Evolutionary conservation across 2,888 invertebrate genomes (phyloP).

Genomic region (Cataglyphis altisquamis): DNA sequence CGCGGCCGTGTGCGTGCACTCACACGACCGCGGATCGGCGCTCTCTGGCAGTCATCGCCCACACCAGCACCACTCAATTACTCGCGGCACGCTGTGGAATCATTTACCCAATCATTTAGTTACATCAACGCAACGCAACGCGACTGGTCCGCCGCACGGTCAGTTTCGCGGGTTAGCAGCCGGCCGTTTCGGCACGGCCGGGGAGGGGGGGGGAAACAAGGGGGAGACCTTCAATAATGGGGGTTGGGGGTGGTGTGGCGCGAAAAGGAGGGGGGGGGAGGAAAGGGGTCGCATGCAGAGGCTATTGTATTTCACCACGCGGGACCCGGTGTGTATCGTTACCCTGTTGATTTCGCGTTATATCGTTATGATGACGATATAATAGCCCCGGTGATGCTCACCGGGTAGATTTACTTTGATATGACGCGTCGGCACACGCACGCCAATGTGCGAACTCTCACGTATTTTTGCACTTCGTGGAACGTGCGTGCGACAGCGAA

Average conservation of each 20-base stretch:
- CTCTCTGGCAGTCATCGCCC: slow-evolving; percentile 77
- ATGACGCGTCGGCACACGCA: slow-evolving; percentile 34
- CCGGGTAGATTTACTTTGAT: slow-evolving; percentile 80
- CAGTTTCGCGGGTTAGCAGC: slow-evolving; percentile 72
- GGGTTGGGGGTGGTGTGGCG: slow-evolving; percentile 36
- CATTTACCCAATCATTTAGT: slow-evolving; percentile 87
- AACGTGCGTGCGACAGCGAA: slow-evolving; percentile 15
- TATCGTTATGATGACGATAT: slow-evolving; percentile 86
- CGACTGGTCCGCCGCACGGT: slow-evolving; percentile 77
- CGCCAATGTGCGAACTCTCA: slow-evolving; percentile 10
- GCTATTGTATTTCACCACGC: slow-evolving; percentile 83
- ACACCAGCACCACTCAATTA: slow-evolving; percentile 85
- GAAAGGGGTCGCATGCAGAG: slow-evolving; percentile 67
- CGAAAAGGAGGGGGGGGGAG: slow-evolving; percentile 54
- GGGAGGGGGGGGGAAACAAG: slow-evolving; percentile 29
- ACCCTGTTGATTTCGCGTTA: slow-evolving; percentile 85
- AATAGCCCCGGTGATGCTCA: slow-evolving; percentile 82
- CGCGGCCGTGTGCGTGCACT: slow-evolving; percentile 49
- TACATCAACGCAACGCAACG: slow-evolving; percentile 84
- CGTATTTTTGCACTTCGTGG: slow-evolving; percentile 32
- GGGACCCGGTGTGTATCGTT: slow-evolving; percentile 80
- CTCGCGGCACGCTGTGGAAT: slow-evolving; percentile 86
- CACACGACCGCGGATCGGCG: slow-evolving; percentile 52
- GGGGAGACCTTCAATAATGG: slow-evolving; percentile 56
- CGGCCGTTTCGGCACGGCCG: slow-evolving; percentile 70